A percentile compares a stretch with the other conserved stretches of the same genome.
Evolutionary conservation across 1,140 invertebrate species (phyloP).

Genomic region (Papilio aristodemus): DNA sequence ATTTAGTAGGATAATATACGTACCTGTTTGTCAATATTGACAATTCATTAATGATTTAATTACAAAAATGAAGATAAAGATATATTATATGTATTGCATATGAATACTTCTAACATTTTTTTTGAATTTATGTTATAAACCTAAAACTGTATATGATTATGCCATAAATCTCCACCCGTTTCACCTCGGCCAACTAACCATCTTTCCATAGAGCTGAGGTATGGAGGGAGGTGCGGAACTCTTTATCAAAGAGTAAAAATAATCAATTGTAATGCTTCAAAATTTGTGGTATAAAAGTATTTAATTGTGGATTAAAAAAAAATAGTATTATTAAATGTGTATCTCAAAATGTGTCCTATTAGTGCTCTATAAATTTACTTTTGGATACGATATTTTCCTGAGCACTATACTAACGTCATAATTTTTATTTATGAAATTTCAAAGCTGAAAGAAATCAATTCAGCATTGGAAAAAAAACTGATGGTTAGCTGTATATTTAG

Average conservation of each 20-base stretch:
- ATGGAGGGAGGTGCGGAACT: neutral
- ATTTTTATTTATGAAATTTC: too few relatives aligned
- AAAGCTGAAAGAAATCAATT: too few relatives aligned
- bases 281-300: too few relatives aligned
- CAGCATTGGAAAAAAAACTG: too few relatives aligned
- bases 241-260: neutral
- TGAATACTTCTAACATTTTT: conserved; percentile 46
- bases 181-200: conserved; percentile 32
- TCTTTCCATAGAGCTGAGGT: conserved; percentile 25
- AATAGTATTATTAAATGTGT: too few relatives aligned
- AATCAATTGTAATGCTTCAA: too few relatives aligned
- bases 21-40: conserved; percentile 75
- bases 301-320: too few relatives aligned
- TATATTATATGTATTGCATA: conserved; percentile 37
- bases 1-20: conserved; percentile 54
- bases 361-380: too few relatives aligned
- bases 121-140: conserved; percentile 22
- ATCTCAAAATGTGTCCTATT: too few relatives aligned
- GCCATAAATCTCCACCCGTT: conserved; percentile 23
- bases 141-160: conserved; percentile 16
- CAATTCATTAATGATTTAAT: conserved; percentile 47
- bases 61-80: conserved; percentile 39
- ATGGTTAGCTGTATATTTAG: too few relatives aligned
- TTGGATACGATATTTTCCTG: too few relatives aligned
- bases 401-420: too few relatives aligned